A percentile compares a stretch with the other conserved stretches of the same genome.
phyloP scores from a whole-genome alignment of 1,140 invertebrate genomes.

The Pachyrhynchus sulphureomaculatus region DNA sequence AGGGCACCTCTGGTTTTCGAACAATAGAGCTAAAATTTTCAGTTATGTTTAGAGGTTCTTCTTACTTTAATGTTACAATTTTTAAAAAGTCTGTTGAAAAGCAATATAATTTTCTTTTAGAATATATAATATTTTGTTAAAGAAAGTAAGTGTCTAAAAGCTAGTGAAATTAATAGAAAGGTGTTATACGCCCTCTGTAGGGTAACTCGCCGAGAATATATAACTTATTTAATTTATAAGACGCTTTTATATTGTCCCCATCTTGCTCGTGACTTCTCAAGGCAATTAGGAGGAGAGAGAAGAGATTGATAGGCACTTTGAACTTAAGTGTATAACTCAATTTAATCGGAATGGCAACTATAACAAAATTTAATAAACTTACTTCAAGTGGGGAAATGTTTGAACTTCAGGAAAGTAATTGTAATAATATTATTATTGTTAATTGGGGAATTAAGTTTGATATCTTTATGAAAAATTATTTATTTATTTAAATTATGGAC shows the following conservation, averaged over 20 bases:
- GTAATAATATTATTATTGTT: constrained; percentile 1
- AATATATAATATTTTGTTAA: too few species aligned
- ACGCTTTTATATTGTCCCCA: constrained; percentile 15
- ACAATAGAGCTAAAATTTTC: too few species aligned
- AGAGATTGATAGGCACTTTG: constrained; percentile 32
- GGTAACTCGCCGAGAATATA: neutral
- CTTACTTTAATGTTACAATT: too few species aligned
- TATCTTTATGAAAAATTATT: too few species aligned
- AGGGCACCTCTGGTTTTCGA: too few species aligned
- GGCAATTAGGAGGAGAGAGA: constrained; percentile 18
- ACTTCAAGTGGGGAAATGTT: neutral
- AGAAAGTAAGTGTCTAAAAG: too few species aligned
- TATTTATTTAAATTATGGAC: too few species aligned
- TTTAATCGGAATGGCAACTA: constrained; percentile 27
- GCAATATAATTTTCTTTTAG: too few species aligned
- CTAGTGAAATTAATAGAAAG: too few species aligned
- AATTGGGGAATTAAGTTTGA: neutral
- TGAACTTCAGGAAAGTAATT: neutral
- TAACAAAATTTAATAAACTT: constrained; percentile 28
- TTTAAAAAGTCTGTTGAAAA: too few species aligned
- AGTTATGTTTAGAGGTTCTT: too few species aligned
- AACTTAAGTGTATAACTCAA: constrained; percentile 27
- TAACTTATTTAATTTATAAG: constrained; percentile 19
- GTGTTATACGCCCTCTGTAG: too few species aligned
- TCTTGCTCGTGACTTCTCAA: constrained; percentile 5